Evolutionary conservation across 2,888 invertebrate species (phyloP), one percentile per base, ranked within the genome.

Genomic region (Spodoptera picta): DNA sequence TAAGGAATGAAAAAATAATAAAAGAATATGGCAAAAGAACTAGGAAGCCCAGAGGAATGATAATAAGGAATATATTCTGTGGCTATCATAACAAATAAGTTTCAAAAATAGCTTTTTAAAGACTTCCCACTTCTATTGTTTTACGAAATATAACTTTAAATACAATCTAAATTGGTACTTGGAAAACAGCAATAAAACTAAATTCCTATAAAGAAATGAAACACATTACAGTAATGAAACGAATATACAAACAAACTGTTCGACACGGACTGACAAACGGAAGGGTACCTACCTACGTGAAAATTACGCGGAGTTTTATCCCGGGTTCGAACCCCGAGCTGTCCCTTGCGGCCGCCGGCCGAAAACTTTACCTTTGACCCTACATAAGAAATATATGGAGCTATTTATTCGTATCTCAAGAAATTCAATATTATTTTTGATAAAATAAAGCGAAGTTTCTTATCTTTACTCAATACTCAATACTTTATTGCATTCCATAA

Each of bases 221-320:
- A 75, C 49, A 54, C 68, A 72, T 80, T 73, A 72, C 65, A 54
- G 4, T 69, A 72, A 79, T 79, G 75, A 79, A 68, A 71, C 60
- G 24, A 27, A 67, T 43, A 46, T 24, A 68, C 60, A 66, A 76
- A 74, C 67, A 71, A 67, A 77, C 68, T 64, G 60, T 73, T 68
- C 52, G 61, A 56, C 53, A 52, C 27, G 58, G 44, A 82, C 85
- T 89, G 90, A 90, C 89, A 92, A 93, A 92, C 88, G 87, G 82
- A 84, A 84, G 80, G 86, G 87, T 88, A 77, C 90, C 88, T 88
- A 77, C 90, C 88, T 90, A 93, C 89, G 94, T 94, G 95, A 87
- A 91, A 94, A 95, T 95, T 93, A 92, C 93, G 86, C 86, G 87
- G 89, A 94, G 91, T 93, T 94, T 94, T 95, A 94, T 92, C 92